phyloP scores from a whole-genome alignment of 2,113 vertebrate species.

The Hemichromis elongatus region DNA sequence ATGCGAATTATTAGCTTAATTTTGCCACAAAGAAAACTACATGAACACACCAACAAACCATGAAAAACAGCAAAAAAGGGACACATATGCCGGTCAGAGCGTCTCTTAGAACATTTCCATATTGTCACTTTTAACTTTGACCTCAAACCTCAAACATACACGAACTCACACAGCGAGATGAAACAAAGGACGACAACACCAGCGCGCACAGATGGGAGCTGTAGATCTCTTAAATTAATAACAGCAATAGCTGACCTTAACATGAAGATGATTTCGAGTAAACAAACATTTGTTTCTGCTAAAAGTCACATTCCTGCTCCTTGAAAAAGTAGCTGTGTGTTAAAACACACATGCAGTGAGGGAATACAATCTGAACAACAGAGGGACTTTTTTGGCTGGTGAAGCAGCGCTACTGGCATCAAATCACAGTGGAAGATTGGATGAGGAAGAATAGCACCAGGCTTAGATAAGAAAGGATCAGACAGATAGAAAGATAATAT shows the following conservation, averaged over 20 bases:
- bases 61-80: slow-evolving; percentile 8
- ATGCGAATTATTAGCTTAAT: not conserved
- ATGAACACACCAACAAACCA: slow-evolving; percentile 1
- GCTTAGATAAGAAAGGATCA: not conserved
- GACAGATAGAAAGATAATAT: not conserved
- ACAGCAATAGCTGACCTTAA: slow-evolving; percentile 32
- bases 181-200: slow-evolving; percentile 23
- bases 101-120: slow-evolving; percentile 27
- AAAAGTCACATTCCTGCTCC: slow-evolving; percentile 41
- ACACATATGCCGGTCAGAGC: slow-evolving; percentile 49
- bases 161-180: slow-evolving; percentile 25
- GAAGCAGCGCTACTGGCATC: slow-evolving; percentile 9
- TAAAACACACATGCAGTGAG: not conserved
- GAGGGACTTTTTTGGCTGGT: slow-evolving; percentile 2
- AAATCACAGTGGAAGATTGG: slow-evolving; percentile 16
- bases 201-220: slow-evolving; percentile 28
- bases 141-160: slow-evolving; percentile 10
- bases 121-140: slow-evolving; percentile 34
- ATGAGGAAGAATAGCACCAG: not conserved
- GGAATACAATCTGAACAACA: slow-evolving; percentile 4
- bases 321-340: not conserved
- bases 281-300: slow-evolving; percentile 62
- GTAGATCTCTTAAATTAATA: slow-evolving; percentile 33
- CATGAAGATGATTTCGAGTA: slow-evolving; percentile 25
- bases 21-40: slow-evolving; percentile 22